Conservation (phyloP, 1,140 invertebrate genomes). For the Ostrea edulis region DNA sequence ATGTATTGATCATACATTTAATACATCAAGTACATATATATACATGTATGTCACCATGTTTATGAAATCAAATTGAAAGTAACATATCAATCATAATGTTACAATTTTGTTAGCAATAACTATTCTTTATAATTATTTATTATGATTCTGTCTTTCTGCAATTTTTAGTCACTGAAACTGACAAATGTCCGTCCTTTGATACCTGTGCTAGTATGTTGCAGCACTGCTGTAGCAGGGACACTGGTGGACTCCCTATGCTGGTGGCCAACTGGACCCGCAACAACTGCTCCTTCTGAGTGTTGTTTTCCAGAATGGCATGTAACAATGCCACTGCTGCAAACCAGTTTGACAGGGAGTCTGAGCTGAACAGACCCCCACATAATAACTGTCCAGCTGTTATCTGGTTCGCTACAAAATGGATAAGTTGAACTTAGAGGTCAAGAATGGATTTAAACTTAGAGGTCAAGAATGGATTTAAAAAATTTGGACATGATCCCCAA, state of each 20-base stretch:
- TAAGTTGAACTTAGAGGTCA: not conserved
- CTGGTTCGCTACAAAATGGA: constrained; percentile 70
- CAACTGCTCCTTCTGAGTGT: constrained; percentile 94
- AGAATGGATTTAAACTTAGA: too few relatives aligned
- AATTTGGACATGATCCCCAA: too few relatives aligned
- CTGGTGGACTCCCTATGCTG: constrained; percentile 89
- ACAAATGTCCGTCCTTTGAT: not conserved
- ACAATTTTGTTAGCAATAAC: too few relatives aligned
- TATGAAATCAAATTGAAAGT: too few relatives aligned
- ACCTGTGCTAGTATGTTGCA: constrained; percentile 89
- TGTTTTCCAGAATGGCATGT: constrained; percentile 94
- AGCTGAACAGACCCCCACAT: constrained; percentile 94
- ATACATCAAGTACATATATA: too few relatives aligned
- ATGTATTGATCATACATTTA: too few relatives aligned
- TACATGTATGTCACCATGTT: too few relatives aligned
- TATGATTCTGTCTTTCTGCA: too few relatives aligned
- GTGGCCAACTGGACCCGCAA: constrained; percentile 94
- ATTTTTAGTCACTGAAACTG: too few relatives aligned
- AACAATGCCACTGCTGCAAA: constrained; percentile 95
- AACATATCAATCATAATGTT: too few relatives aligned
- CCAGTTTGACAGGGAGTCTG: constrained; percentile 97
- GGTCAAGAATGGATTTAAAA: too few relatives aligned
- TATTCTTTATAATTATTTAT: too few relatives aligned
- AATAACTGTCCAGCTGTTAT: constrained; percentile 91
- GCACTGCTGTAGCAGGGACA: constrained; percentile 93